These are phyloP conservation scores for Bombus confusus DNA, from an alignment of 1,140 invertebrate genomes.

Conservation along the genomic window DNA sequence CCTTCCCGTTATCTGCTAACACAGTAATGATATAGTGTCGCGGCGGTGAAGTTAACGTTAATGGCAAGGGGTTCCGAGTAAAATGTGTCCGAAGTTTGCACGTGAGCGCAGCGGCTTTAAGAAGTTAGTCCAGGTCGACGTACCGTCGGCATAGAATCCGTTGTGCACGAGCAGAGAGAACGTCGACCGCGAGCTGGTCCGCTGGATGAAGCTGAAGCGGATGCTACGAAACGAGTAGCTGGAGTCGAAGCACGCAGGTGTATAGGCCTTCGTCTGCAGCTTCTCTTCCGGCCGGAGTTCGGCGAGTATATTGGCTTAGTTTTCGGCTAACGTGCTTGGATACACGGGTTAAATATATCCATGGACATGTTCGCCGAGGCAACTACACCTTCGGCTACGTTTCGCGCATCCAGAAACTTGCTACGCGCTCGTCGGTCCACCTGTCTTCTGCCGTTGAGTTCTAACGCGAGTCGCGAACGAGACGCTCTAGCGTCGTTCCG, in stretches of 20 bases:
- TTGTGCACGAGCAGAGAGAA: conserved; percentile 48
- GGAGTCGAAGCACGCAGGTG: background rate
- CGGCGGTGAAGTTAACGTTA: conserved; percentile 69
- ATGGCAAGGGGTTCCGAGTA: conserved; percentile 63
- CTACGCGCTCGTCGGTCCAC: background rate
- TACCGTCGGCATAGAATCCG: conserved; percentile 64
- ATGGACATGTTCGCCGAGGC: conserved; percentile 17
- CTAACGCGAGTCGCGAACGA: background rate
- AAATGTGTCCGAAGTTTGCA: conserved; percentile 76
- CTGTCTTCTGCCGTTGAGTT: background rate
- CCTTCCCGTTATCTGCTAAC: conserved; percentile 52
- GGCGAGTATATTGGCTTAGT: conserved; percentile 67
- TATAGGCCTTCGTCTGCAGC: conserved; percentile 69
- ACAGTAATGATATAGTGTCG: conserved; percentile 72
- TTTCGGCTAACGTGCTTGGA: conserved; percentile 62
- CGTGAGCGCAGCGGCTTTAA: conserved; percentile 71
- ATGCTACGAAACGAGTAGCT: background rate
- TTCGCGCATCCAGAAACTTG: background rate
- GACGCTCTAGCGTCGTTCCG: background rate
- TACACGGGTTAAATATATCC: conserved; percentile 62
- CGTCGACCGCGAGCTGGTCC: conserved; percentile 16
- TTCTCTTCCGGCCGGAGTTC: conserved; percentile 61
- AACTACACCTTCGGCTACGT: conserved; percentile 8
- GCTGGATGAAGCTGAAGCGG: conserved; percentile 36
- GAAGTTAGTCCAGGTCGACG: conserved; percentile 71